These are phyloP conservation scores for Tiliacea aurago DNA, from an alignment of 2,888 invertebrate species.

Conservation along the genomic window DNA sequence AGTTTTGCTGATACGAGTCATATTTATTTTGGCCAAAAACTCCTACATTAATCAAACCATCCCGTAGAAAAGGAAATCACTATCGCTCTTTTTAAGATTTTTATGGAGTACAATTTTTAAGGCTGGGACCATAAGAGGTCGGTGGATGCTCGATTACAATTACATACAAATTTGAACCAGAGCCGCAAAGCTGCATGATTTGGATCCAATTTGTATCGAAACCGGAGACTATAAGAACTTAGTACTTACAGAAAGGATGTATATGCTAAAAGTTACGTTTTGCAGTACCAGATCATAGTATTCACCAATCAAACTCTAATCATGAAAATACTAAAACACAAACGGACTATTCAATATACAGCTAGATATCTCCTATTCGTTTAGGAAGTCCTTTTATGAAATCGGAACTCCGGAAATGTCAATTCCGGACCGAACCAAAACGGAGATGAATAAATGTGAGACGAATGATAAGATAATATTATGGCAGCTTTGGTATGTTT, in stretches of 20 bases:
- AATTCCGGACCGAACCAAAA: conserved; percentile 41
- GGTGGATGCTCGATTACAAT: conserved; percentile 5
- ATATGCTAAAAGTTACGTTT: background rate
- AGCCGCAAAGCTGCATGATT: conserved; percentile 14
- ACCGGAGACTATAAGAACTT: background rate
- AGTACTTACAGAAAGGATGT: background rate
- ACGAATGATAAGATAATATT: conserved; percentile 38
- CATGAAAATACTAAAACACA: conserved; percentile 12
- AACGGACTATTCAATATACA: conserved; percentile 17
- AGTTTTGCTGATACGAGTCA: background rate
- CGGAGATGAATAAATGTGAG: conserved; percentile 51
- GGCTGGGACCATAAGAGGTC: background rate
- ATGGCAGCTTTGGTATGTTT: conserved; percentile 6
- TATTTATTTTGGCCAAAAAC: conserved; percentile 13
- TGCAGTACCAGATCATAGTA: background rate
- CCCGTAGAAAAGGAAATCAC: background rate
- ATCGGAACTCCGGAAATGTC: conserved; percentile 56
- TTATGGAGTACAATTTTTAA: background rate
- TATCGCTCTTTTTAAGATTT: background rate
- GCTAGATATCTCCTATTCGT: conserved; percentile 13
- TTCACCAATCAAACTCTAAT: conserved; percentile 6
- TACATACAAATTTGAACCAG: conserved; percentile 17
- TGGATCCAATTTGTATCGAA: conserved; percentile 14
- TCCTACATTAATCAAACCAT: background rate
- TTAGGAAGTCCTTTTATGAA: conserved; percentile 49